Percentiles rank a stretch among this genome's conserved stretches.
phyloP scores from a whole-genome alignment of 2,113 vertebrate genomes.

The Agelaius phoeniceus region DNA sequence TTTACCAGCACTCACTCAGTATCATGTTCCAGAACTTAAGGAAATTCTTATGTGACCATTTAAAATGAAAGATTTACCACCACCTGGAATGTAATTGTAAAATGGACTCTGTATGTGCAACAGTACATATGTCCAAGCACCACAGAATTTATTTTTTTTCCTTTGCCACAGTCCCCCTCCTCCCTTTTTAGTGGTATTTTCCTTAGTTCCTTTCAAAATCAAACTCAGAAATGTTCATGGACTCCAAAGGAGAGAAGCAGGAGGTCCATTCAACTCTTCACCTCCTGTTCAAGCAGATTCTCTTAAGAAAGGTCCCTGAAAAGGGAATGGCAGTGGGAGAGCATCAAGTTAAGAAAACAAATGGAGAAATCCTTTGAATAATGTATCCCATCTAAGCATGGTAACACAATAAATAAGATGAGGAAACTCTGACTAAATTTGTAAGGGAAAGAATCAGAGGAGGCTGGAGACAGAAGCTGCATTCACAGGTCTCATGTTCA shows the following conservation, averaged over 20 bases:
- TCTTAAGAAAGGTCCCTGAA: slow-evolving; percentile 27
- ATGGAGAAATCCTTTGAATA: slow-evolving; percentile 19
- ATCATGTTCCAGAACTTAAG: neutral
- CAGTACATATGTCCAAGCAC: neutral
- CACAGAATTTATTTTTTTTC: neutral
- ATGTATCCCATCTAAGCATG: neutral
- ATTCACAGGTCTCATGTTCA: neutral
- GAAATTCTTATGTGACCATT: neutral
- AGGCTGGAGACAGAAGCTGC: neutral
- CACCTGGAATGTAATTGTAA: neutral
- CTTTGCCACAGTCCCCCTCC: neutral
- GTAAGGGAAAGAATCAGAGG: neutral
- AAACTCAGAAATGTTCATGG: slow-evolving; percentile 48
- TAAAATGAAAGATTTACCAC: neutral
- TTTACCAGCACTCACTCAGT: neutral
- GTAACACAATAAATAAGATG: neutral
- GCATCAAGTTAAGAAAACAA: slow-evolving; percentile 32
- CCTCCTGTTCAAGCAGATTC: slow-evolving; percentile 36
- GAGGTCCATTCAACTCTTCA: slow-evolving; percentile 28
- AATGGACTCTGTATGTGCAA: neutral
- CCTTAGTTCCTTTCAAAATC: slow-evolving; percentile 19
- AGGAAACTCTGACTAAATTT: neutral
- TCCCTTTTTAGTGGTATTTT: slow-evolving; percentile 18
- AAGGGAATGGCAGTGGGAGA: slow-evolving; percentile 44
- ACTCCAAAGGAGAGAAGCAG: slow-evolving; percentile 47